Conservation (phyloP, 2,888 invertebrate genomes). For the Lasioglossum calceatum region DNA sequence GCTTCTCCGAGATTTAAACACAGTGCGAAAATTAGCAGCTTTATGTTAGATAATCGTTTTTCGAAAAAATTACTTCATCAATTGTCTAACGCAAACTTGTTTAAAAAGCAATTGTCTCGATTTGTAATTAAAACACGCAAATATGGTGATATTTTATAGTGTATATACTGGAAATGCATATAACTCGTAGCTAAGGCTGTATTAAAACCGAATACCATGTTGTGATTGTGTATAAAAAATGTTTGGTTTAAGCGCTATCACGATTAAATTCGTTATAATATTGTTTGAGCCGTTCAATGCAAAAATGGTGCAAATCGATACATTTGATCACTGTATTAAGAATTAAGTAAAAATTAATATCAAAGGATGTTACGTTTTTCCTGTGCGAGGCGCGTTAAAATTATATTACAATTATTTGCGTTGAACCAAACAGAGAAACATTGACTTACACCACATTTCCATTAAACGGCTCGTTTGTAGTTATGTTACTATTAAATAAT, state of each 20-base stretch:
- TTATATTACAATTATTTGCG: not conserved
- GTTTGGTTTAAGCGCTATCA: slow-evolving; percentile 14
- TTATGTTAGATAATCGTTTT: slow-evolving; percentile 80
- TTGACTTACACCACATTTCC: not conserved
- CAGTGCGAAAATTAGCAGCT: slow-evolving; percentile 88
- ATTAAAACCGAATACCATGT: slow-evolving; percentile 16
- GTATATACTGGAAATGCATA: slow-evolving; percentile 29
- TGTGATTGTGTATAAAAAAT: slow-evolving; percentile 37
- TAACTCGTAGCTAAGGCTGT: slow-evolving; percentile 29
- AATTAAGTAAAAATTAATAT: not conserved
- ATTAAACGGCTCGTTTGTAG: slow-evolving; percentile 17
- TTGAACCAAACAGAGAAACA: not conserved
- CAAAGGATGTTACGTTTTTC: not conserved
- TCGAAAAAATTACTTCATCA: not conserved
- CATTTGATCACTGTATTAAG: not conserved
- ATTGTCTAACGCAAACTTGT: not conserved
- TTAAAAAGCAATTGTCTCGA: slow-evolving; percentile 8
- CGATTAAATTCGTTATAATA: slow-evolving; percentile 17
- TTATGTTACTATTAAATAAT: slow-evolving; percentile 33
- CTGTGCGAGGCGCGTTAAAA: not conserved
- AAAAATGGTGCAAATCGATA: not conserved
- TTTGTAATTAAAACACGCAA: not conserved
- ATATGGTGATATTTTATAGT: slow-evolving; percentile 29
- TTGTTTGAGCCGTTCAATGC: not conserved
- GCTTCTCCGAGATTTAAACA: slow-evolving; percentile 90